These are phyloP conservation scores for Anser cygnoides DNA, from an alignment of 2,113 vertebrate genomes.

Conservation along the genomic window DNA sequence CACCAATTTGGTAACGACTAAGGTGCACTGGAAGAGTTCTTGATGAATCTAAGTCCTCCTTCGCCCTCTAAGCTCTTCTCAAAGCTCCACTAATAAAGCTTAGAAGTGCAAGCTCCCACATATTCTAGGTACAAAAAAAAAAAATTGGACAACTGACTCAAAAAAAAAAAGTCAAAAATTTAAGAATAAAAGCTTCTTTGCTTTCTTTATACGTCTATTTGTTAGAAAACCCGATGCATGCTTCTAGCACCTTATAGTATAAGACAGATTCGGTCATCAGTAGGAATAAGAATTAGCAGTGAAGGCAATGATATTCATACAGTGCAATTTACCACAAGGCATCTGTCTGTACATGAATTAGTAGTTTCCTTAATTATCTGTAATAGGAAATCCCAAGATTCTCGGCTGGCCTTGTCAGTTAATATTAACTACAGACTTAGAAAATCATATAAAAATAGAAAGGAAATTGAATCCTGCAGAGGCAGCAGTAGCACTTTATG, in stretches of 20 bases:
- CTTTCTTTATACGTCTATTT: not conserved
- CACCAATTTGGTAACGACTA: not conserved
- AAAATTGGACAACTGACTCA: not conserved
- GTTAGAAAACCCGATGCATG: not conserved
- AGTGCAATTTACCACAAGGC: conserved; percentile 42
- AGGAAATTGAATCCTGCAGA: conserved; percentile 32
- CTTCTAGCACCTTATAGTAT: not conserved
- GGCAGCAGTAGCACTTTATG: not conserved
- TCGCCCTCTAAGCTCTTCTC: not conserved
- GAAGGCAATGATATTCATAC: conserved; percentile 27
- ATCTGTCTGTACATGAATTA: conserved; percentile 50
- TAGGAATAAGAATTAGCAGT: conserved; percentile 14
- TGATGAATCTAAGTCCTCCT: not conserved
- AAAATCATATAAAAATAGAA: conserved; percentile 61
- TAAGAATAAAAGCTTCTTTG: not conserved
- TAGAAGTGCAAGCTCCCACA: not conserved
- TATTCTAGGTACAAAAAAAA: not conserved
- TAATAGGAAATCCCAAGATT: conserved; percentile 64
- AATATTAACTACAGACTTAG: conserved; percentile 55
- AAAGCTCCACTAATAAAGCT: not conserved
- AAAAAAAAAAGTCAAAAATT: not conserved
- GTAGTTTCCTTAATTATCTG: conserved; percentile 64
- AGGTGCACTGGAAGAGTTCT: not conserved
- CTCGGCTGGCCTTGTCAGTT: conserved; percentile 51
- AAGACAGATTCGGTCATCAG: conserved; percentile 21